Conservation (phyloP, 2,888 invertebrate genomes). For the Sminthurides aquaticus region DNA sequence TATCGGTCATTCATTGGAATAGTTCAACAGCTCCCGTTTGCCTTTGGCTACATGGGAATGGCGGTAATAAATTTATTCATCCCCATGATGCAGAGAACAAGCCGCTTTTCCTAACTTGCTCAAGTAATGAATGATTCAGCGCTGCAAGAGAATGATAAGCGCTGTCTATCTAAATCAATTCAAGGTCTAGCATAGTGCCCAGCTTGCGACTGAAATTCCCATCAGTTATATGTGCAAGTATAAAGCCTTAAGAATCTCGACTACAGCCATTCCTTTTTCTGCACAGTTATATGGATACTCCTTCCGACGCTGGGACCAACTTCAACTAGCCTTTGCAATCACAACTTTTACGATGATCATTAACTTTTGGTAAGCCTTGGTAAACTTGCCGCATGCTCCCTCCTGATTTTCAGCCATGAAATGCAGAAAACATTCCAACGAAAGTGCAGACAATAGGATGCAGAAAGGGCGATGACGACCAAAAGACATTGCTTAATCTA, state of each 20-base stretch:
- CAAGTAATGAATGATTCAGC: too few relatives aligned
- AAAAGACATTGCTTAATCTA: neutral
- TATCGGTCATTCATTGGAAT: conserved; percentile 36
- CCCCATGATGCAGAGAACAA: neutral
- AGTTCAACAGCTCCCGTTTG: conserved; percentile 37
- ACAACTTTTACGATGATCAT: conserved; percentile 25
- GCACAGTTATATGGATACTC: conserved; percentile 30
- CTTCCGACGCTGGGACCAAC: conserved; percentile 31
- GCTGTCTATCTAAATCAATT: too few relatives aligned
- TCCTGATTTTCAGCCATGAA: neutral
- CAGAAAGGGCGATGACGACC: neutral
- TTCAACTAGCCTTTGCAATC: conserved; percentile 37
- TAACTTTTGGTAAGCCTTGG: conserved; percentile 32
- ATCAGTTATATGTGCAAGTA: too few relatives aligned
- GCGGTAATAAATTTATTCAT: conserved; percentile 18
- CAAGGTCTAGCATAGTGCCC: too few relatives aligned
- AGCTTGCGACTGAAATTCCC: too few relatives aligned
- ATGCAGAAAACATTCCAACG: too few relatives aligned
- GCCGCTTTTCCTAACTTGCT: too few relatives aligned
- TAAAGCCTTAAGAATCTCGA: too few relatives aligned
- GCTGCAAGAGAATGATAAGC: too few relatives aligned
- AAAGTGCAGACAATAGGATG: too few relatives aligned
- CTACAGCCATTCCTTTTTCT: too few relatives aligned
- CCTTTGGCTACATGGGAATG: conserved; percentile 39
- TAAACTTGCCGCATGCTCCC: too few relatives aligned